Evolutionary conservation across 2,113 vertebrate genomes (phyloP).

Genomic region (Corvus moneduloides): DNA sequence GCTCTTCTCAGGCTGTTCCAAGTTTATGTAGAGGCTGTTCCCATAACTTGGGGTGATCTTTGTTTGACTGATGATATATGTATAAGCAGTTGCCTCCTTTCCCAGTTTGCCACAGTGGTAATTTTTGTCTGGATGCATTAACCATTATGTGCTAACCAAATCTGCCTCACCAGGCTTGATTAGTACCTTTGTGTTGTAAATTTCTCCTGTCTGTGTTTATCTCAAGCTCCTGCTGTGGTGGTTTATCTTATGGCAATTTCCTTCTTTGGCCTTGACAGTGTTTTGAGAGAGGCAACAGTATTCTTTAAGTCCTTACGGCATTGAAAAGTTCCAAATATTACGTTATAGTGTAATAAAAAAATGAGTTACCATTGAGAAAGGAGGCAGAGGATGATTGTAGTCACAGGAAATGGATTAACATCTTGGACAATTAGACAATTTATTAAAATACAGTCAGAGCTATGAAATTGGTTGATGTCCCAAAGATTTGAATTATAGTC

Average conservation of each 20-base stretch:
- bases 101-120: neutral
- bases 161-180: neutral
- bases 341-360: neutral
- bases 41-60: neutral
- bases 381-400: neutral
- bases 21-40: neutral
- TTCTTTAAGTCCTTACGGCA: neutral
- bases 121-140: neutral
- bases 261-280: neutral
- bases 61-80: neutral
- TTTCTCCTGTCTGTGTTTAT: neutral
- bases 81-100: neutral
- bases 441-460: neutral
- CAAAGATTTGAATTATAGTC: neutral
- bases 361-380: neutral
- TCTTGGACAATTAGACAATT: neutral
- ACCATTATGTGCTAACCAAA: neutral
- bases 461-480: neutral
- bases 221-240: neutral
- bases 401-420: neutral
- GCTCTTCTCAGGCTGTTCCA: neutral
- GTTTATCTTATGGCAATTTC: neutral
- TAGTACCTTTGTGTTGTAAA: neutral
- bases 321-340: neutral
- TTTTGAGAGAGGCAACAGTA: neutral